Evolutionary conservation across 2,113 vertebrate genomes (phyloP).

Genomic region (Phyllostomus discolor): DNA sequence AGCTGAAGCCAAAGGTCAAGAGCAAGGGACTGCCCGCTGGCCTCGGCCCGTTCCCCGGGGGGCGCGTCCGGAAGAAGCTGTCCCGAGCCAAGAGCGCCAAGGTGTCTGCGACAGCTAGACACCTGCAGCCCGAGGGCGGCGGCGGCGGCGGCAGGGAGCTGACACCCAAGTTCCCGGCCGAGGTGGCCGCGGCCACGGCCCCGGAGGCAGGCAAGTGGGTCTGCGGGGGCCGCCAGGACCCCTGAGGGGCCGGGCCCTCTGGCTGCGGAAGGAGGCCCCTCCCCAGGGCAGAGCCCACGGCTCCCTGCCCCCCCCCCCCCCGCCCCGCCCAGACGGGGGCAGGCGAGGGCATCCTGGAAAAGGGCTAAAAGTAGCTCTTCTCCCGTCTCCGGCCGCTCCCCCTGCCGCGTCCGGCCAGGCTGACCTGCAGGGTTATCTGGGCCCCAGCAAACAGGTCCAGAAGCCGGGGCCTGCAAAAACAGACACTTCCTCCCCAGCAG

Average conservation of each 20-base stretch:
- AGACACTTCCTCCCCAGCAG: not conserved
- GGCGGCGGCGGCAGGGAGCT: slow-evolving; percentile 38
- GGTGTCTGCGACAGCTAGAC: slow-evolving; percentile 44
- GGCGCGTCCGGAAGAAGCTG: slow-evolving; percentile 85
- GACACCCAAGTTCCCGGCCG: slow-evolving; percentile 57
- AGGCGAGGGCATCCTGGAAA: not conserved
- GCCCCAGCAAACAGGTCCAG: not conserved
- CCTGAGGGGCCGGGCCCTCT: not conserved
- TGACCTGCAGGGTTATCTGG: not conserved
- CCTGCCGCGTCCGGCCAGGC: not conserved
- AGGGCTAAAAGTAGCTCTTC: slow-evolving; percentile 42
- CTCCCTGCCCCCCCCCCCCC: not conserved
- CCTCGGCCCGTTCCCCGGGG: slow-evolving; percentile 80
- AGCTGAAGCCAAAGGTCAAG: slow-evolving; percentile 89
- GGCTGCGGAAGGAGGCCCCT: not conserved
- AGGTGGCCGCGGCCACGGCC: not conserved
- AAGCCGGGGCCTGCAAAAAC: slow-evolving; percentile 20
- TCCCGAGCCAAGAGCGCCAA: slow-evolving; percentile 82
- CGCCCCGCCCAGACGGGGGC: fast-evolving
- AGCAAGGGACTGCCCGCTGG: slow-evolving; percentile 82
- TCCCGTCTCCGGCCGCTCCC: fast-evolving
- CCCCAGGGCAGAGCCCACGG: not conserved
- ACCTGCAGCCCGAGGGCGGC: slow-evolving; percentile 76
- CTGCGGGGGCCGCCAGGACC: fast-evolving
- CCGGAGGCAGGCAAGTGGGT: slow-evolving; percentile 38